Base-by-base conservation (phyloP, 2,888 invertebrate genomes). In the Poecilobothrus nobilitatus region DNA sequence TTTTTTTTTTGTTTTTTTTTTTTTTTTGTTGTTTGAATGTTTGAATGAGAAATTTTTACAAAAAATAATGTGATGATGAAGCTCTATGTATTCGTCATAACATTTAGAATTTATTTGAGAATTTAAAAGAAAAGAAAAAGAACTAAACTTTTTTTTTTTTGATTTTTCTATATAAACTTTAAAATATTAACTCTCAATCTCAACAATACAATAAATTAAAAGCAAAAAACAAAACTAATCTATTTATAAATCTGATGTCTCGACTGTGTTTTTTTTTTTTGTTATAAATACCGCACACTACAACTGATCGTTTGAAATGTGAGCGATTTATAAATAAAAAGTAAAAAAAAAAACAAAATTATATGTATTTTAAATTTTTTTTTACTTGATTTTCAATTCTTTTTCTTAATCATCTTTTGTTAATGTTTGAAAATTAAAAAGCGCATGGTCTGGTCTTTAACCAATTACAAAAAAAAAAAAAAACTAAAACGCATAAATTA, bases 171-270 rank as follows among this genome's bases (percentile, higher is more conserved):
- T 41, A 41, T 41, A 12, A 41, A 41, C 27, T 27, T 27, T 27
- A 27, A 27, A 27, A 27, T 27, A 27, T 27, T 27, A 27, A 27
- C 27, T 27, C 27, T 27, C 27, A 27, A 27, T 27, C 27, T 27
- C 27, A 27, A 27, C 27, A 27, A 5, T 27, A 27, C 5, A 27
- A 27, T 27, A 41, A 41, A 41, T 41, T 41, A 41, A 41, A 53
- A n/a, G n/a, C n/a, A n/a, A n/a, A 53, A 53, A 53, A 53, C 7
- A 37, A 37, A 37, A 37, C 1, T 8, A 37, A 53, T 37, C 53
- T 68, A 68, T 68, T 66, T 66, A 61, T 68, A 68, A 68, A n/a
- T 66, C 63, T 68, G 68, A 68, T 68, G 68, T 66, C 44, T 61
- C 66, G 66, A 41, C 66, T 66, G 18, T 53, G 27, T 27, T 27